Evolutionary conservation across 2,888 invertebrate species (phyloP), one percentile per base, ranked within the genome.

Genomic region (Horisme vitalbata): DNA sequence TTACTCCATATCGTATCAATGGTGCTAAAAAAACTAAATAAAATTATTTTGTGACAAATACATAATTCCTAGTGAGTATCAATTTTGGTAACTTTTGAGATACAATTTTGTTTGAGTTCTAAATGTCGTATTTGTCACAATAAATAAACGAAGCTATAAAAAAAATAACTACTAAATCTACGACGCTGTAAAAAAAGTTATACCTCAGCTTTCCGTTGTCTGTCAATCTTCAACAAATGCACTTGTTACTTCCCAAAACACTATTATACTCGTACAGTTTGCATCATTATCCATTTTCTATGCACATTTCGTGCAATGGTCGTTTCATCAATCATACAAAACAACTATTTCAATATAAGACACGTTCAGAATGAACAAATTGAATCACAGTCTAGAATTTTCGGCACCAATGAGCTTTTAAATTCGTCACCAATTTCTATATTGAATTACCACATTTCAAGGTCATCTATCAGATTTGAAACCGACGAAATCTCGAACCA

Each of bases 271-370:
- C n/a, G n/a, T 65, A 71, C 63, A 68, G 64, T 73, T 70, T 68
- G 68, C 65, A 67, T 63, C 57, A 53, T 57, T 56, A 69, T 61
- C 63, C 59, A 63, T 65, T 70, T 63, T 57, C 54, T 57, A 61
- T 65, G 75, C 80, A 81, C 80, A 65, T 65, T 59, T 50, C 61
- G 78, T 80, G 76, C 77, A 59, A 61, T 71, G 73, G 86, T 85
- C n/a, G n/a, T n/a, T n/a, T n/a, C n/a, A n/a, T n/a, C 86, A 86
- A 85, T 85, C 75, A 83, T 86, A 87, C 80, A 86, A 86, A 58
- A 87, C 80, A 83, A 82, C 88, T 89, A 89, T 87, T 88, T 84
- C 83, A 89, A 88, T 89, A 89, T 89, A 88, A 89, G 89, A 89
- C 89, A 88, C 89, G 84, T 86, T 80, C 86, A 71, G 79, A 80